A percentile compares a stretch with the other conserved stretches of the same genome.
phyloP scores from a whole-genome alignment of 2,888 invertebrate genomes.

The Tiliacea aurago region DNA sequence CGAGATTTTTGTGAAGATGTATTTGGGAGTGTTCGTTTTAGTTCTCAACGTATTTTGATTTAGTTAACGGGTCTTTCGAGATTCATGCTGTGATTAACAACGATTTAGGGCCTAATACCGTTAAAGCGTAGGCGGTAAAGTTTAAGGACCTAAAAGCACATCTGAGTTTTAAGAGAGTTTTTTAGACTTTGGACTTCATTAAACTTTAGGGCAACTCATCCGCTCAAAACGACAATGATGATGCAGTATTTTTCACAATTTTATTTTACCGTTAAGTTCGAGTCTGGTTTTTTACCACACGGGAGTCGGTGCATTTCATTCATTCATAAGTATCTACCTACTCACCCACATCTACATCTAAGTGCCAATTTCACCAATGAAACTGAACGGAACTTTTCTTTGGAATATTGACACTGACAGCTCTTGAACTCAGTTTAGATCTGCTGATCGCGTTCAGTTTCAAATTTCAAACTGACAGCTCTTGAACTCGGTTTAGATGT shows the following conservation, averaged over 20 bases:
- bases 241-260: neutral
- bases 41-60: slow-evolving; percentile 6
- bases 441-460: no score
- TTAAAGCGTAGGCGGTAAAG: slow-evolving; percentile 46
- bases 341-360: no score
- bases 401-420: no score
- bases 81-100: slow-evolving; percentile 11
- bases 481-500: no score
- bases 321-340: no score
- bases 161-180: slow-evolving; percentile 1
- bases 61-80: slow-evolving; percentile 38
- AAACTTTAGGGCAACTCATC: neutral
- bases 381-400: no score
- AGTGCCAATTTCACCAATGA: no score
- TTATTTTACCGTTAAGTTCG: neutral
- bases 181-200: slow-evolving; percentile 2
- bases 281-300: no score
- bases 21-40: slow-evolving; percentile 11
- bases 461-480: no score
- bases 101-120: slow-evolving; percentile 47
- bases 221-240: neutral
- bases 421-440: no score
- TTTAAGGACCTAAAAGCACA: slow-evolving; percentile 33
- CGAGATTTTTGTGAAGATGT: neutral
- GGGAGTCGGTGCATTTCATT: no score